Percentiles rank a stretch among this genome's conserved stretches.
These are phyloP conservation scores for Odontomyia ornata DNA, from an alignment of 2,888 invertebrate species.

Conservation along the genomic window DNA sequence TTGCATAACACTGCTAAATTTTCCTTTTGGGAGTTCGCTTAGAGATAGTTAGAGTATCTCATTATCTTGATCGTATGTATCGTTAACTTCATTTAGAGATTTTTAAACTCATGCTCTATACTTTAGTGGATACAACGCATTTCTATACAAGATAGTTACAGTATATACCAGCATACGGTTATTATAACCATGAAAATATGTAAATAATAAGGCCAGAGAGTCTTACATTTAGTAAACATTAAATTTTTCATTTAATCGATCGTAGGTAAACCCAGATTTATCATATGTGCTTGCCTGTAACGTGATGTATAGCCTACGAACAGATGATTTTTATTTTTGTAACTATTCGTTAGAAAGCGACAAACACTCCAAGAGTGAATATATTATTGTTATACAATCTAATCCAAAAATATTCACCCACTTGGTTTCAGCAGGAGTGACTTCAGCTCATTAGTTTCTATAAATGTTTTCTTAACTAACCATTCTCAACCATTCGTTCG, in stretches of 20 bases:
- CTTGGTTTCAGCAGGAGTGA: background rate
- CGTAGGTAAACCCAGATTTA: too few species aligned
- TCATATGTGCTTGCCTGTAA: background rate
- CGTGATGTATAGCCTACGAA: background rate
- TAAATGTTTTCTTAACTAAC: background rate
- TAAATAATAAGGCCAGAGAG: slow-evolving; percentile 24
- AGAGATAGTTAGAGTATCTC: too few species aligned
- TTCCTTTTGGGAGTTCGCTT: too few species aligned
- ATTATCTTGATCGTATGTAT: too few species aligned
- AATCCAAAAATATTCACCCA: slow-evolving; percentile 29
- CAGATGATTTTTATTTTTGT: background rate
- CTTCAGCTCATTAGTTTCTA: background rate
- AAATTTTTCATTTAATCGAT: too few species aligned
- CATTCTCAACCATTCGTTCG: background rate
- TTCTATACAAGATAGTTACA: too few species aligned
- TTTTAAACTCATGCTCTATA: too few species aligned
- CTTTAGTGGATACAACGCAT: too few species aligned
- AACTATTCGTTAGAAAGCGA: background rate
- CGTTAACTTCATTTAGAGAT: too few species aligned
- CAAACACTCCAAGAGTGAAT: background rate
- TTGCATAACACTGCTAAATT: background rate
- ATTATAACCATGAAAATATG: too few species aligned
- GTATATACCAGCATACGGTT: too few species aligned
- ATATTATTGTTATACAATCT: background rate
- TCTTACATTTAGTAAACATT: background rate